Percentiles rank a stretch among this genome's conserved stretches.
These are phyloP conservation scores for Chromoteleia sp. DNA, from an alignment of 2,888 invertebrate species.

Conservation along the genomic window DNA sequence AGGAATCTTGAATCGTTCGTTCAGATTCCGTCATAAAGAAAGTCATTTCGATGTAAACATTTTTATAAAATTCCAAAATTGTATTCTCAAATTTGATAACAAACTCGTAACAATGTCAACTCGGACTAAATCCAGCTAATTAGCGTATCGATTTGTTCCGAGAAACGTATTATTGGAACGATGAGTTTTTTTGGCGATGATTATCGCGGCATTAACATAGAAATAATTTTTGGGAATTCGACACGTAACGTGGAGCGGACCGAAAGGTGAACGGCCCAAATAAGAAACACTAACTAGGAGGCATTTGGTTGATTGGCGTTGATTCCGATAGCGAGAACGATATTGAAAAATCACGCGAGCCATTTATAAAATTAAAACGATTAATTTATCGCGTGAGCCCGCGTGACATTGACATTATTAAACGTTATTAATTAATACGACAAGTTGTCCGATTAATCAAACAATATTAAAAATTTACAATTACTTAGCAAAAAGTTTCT, in stretches of 20 bases:
- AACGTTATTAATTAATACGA: background rate
- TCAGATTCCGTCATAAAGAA: too few relatives aligned
- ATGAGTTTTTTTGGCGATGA: constrained; percentile 8
- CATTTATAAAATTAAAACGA: constrained; percentile 8
- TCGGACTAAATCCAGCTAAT: background rate
- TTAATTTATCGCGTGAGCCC: constrained; percentile 3
- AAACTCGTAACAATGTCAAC: too few relatives aligned
- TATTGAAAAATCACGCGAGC: constrained; percentile 23
- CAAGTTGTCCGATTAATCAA: constrained; percentile 3
- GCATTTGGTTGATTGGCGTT: constrained; percentile 12
- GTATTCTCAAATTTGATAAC: too few relatives aligned
- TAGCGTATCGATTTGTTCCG: constrained; percentile 2
- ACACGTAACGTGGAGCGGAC: background rate
- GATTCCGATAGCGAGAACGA: constrained; percentile 17
- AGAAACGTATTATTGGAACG: background rate
- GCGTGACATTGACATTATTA: too few relatives aligned
- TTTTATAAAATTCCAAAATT: too few relatives aligned
- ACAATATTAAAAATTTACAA: background rate
- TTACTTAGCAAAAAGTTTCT: background rate
- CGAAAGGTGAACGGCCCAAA: constrained; percentile 28
- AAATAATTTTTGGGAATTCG: constrained; percentile 44
- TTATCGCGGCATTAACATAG: constrained; percentile 14
- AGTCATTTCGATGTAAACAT: too few relatives aligned
- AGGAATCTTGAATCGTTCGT: too few relatives aligned
- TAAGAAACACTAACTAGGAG: constrained; percentile 29